A percentile compares a stretch with the other conserved stretches of the same genome.
Conservation (phyloP, 2,797 vertebrate genomes). For the Stomatorhinus walkeri region DNA sequence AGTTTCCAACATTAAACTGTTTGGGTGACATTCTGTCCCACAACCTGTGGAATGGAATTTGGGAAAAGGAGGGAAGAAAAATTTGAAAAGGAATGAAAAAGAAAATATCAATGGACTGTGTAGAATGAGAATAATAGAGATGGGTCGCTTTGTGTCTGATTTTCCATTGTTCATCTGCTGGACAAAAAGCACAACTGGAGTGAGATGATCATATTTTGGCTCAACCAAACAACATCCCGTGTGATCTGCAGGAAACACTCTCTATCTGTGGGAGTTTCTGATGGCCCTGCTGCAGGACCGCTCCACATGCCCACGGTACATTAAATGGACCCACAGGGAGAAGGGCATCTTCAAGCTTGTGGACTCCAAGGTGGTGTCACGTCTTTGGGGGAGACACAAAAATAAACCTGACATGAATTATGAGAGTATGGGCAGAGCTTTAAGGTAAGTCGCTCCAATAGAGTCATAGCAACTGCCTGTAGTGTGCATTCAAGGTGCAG, state of each 20-base stretch:
- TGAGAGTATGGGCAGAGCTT: slow-evolving; percentile 95
- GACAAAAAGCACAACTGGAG: neutral
- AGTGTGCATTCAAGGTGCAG: neutral
- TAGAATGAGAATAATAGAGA: neutral
- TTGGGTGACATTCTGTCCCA: neutral
- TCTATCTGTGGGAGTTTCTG: slow-evolving; percentile 96
- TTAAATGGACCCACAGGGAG: slow-evolving; percentile 91
- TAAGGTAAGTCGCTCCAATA: slow-evolving; percentile 64
- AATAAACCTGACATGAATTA: slow-evolving; percentile 99
- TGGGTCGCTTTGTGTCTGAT: neutral
- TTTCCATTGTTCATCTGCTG: neutral
- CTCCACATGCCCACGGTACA: slow-evolving; percentile 89
- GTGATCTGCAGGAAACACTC: slow-evolving; percentile 74
- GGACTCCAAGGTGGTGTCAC: slow-evolving; percentile 92
- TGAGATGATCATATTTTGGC: neutral
- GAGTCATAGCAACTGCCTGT: neutral
- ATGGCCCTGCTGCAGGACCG: slow-evolving; percentile 89
- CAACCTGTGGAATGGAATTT: neutral
- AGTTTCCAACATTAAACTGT: neutral
- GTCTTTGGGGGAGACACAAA: slow-evolving; percentile 94
- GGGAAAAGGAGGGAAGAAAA: neutral
- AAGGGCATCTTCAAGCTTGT: slow-evolving; percentile 94
- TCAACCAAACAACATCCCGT: neutral
- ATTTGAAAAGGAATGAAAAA: neutral
- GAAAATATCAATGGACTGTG: neutral